Evolutionary conservation across 2,797 vertebrate genomes (phyloP).

Genomic region (Podarcis siculus): DNA sequence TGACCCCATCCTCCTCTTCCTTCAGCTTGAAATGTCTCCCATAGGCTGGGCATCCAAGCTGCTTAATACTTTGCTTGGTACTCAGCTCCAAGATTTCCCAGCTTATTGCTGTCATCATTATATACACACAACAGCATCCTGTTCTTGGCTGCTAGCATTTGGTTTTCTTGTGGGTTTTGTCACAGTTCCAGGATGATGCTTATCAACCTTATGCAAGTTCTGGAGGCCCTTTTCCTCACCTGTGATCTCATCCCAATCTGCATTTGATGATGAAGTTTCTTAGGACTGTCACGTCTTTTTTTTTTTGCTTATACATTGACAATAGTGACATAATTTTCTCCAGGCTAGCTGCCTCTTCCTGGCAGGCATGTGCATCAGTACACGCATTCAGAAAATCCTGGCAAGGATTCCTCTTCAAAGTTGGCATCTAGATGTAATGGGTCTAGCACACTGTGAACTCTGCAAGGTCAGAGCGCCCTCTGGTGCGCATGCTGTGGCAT

Average conservation of each 20-base stretch:
- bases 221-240: not conserved
- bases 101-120: not conserved
- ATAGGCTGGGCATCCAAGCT: not conserved
- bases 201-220: not conserved
- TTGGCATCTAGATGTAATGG: no score
- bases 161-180: not conserved
- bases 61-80: not conserved
- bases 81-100: not conserved
- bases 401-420: not conserved
- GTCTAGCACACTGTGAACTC: not conserved
- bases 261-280: not conserved
- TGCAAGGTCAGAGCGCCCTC: constrained; percentile 10
- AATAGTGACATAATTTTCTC: not conserved
- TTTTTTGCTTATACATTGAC: not conserved
- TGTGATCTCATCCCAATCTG: not conserved
- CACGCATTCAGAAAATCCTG: not conserved
- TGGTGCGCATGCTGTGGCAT: not conserved
- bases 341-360: not conserved
- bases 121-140: not conserved
- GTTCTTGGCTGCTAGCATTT: not conserved
- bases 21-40: not conserved
- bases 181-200: not conserved
- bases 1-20: not conserved
- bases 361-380: not conserved
- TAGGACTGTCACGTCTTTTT: not conserved